phyloP scores from a whole-genome alignment of 2,888 invertebrate species.

The Zygaena filipendulae region DNA sequence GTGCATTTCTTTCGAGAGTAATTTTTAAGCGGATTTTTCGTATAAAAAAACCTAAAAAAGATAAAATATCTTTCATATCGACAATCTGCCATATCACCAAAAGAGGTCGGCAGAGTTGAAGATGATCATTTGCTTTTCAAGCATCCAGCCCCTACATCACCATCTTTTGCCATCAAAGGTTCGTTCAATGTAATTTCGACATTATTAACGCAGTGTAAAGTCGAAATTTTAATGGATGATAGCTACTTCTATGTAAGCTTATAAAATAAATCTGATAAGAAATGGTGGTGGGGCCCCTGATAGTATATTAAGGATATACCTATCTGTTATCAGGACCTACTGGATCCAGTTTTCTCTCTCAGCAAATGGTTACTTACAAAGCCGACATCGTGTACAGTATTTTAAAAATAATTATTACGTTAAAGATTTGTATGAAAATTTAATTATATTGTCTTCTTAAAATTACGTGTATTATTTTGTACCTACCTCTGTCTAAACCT shows the following conservation, averaged over 20 bases:
- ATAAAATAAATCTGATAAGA: too few relatives aligned
- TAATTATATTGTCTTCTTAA: conserved; percentile 71
- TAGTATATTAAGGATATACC: too few relatives aligned
- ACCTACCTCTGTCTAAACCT: background rate
- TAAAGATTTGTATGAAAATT: conserved; percentile 86
- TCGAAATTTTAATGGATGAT: too few relatives aligned
- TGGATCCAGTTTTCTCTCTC: too few relatives aligned
- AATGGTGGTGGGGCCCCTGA: too few relatives aligned
- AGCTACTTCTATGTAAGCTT: too few relatives aligned
- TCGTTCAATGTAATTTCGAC: too few relatives aligned
- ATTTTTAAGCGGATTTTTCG: conserved; percentile 42
- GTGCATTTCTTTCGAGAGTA: conserved; percentile 54
- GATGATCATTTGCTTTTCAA: conserved; percentile 44
- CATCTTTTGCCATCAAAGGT: too few relatives aligned
- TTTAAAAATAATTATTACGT: conserved; percentile 80
- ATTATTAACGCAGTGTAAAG: too few relatives aligned
- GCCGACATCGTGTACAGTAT: conserved; percentile 76
- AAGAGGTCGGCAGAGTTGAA: conserved; percentile 45
- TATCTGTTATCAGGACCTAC: too few relatives aligned
- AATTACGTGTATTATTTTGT: conserved; percentile 39
- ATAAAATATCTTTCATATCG: conserved; percentile 72
- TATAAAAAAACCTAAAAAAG: too few relatives aligned
- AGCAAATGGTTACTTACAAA: conserved; percentile 50
- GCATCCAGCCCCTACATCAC: conserved; percentile 16
- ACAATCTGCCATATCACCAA: conserved; percentile 75